Evolutionary conservation across 2,113 vertebrate species (phyloP), one percentile per base, ranked within the genome.

Genomic region (Isurus oxyrinchus): DNA sequence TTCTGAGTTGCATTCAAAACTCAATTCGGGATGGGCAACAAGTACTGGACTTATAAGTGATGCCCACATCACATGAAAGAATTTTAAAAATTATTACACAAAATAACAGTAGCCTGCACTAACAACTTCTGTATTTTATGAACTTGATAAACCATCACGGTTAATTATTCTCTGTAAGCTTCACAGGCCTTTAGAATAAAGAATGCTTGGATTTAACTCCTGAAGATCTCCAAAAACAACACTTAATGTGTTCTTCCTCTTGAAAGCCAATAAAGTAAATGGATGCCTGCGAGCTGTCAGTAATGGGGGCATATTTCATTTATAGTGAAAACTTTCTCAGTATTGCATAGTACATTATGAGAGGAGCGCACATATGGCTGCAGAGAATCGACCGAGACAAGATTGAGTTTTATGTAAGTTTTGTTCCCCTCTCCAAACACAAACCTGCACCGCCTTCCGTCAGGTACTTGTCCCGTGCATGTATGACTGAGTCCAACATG

Each of bases 401-500:
- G 40, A 72, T 61, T 44, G 44, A 31, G 31, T 23, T 96, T 59
- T 13, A 95, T n/a, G 3, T 55, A 72, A 49, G 6, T 72, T 16
- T 49, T 40, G 7, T 55, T 87, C 79, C 96, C 31, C 79, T 16
- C n/a, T 35, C 57, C 97, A 57, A 76, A n/a, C 84, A 98, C 98
- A 96, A 97, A 99, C 99, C 99, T 96, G 98, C 98, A 96, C 99
- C 99, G 96, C 97, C 98, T 96, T 99, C 98, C 96, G 97, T 97
- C 97, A 99, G 98, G 97, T 99, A 99, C 96, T 97, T 98, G 97
- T 99, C 98, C 97, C 98, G 98, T 96, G 99, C 99, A 88, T 98
- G 98, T 97, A 99, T 98, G 96, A 99, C 98, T 40, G 99, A 99
- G 97, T 99, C 99, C 98, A 99, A 97, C 99, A 99, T 99, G 49